Percentiles rank a stretch among this genome's conserved stretches.
Conservation (phyloP, 2,888 invertebrate genomes). For the Megaustenia siamemsis region DNA sequence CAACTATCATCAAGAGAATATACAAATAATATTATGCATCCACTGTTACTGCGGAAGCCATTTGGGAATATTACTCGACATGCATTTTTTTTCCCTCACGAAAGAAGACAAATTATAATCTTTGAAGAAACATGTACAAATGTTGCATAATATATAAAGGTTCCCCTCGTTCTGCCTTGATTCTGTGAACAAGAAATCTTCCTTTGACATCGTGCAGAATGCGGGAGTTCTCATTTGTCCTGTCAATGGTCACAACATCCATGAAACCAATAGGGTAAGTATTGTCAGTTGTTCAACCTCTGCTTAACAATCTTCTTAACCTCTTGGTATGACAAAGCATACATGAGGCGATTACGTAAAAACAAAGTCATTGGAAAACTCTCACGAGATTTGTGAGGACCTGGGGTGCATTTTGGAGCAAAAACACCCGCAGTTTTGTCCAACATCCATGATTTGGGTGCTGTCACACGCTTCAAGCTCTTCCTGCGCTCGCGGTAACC, state of each 20-base stretch:
- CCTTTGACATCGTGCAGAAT: too few relatives aligned
- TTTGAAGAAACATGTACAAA: too few relatives aligned
- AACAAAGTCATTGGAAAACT: slow-evolving; percentile 97
- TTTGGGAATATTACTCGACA: too few relatives aligned
- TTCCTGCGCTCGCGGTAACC: slow-evolving; percentile 95
- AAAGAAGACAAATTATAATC: too few relatives aligned
- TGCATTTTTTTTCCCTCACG: too few relatives aligned
- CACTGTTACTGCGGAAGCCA: too few relatives aligned
- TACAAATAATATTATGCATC: too few relatives aligned
- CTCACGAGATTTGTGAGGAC: slow-evolving; percentile 98
- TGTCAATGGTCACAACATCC: too few relatives aligned
- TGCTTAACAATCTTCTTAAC: slow-evolving; percentile 99
- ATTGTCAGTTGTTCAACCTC: slow-evolving; percentile 96
- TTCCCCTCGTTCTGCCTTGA: background rate
- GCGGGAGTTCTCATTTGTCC: too few relatives aligned
- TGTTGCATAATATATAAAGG: too few relatives aligned
- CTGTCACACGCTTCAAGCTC: slow-evolving; percentile 99
- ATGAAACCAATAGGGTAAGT: slow-evolving; percentile 99
- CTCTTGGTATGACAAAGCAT: slow-evolving; percentile 97
- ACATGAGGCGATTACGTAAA: slow-evolving; percentile 97
- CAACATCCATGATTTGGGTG: slow-evolving; percentile 99
- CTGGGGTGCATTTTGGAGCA: slow-evolving; percentile 96
- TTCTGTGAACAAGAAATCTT: background rate
- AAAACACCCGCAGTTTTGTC: slow-evolving; percentile 99
- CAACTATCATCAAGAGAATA: too few relatives aligned